phyloP scores from a whole-genome alignment of 2,888 invertebrate species.

The Hirtodrosophila alboralis region DNA sequence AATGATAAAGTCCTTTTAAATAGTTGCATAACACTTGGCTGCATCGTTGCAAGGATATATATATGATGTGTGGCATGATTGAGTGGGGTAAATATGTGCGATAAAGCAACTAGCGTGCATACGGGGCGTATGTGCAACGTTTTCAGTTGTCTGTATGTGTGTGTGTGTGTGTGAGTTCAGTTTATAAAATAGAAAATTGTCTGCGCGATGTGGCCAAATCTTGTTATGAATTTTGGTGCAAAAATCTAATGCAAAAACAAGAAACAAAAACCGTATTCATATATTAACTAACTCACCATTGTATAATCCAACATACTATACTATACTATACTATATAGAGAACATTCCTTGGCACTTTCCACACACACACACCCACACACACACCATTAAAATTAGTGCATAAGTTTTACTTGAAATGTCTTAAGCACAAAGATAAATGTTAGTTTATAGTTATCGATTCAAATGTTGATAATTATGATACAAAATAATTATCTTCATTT shows the following conservation, averaged over 20 bases:
- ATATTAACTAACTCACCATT: constrained; percentile 56
- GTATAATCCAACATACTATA: constrained; percentile 47
- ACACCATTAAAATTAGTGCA: constrained; percentile 47
- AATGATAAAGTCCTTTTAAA: constrained; percentile 76
- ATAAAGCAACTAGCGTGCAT: constrained; percentile 77
- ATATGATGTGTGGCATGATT: constrained; percentile 42
- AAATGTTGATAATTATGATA: too few species aligned
- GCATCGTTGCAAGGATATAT: constrained; percentile 54
- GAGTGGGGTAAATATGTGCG: too few species aligned
- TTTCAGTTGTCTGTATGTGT: constrained; percentile 66
- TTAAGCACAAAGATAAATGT: constrained; percentile 38
- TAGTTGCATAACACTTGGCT: constrained; percentile 77
- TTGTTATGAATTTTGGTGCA: constrained; percentile 53
- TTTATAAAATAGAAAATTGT: too few species aligned
- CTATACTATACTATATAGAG: constrained; percentile 18
- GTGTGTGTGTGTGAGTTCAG: constrained; percentile 20
- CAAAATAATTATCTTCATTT: too few species aligned
- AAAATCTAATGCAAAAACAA: constrained; percentile 22
- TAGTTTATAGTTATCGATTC: constrained; percentile 65
- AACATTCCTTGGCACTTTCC: constrained; percentile 12
- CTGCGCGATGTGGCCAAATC: constrained; percentile 51
- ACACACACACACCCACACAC: constrained; percentile 18
- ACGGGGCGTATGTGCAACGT: constrained; percentile 75
- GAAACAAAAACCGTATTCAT: constrained; percentile 34
- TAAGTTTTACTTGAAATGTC: constrained; percentile 47